Evolutionary conservation across 2,888 invertebrate genomes (phyloP).

Genomic region (Tetropium fuscum): DNA sequence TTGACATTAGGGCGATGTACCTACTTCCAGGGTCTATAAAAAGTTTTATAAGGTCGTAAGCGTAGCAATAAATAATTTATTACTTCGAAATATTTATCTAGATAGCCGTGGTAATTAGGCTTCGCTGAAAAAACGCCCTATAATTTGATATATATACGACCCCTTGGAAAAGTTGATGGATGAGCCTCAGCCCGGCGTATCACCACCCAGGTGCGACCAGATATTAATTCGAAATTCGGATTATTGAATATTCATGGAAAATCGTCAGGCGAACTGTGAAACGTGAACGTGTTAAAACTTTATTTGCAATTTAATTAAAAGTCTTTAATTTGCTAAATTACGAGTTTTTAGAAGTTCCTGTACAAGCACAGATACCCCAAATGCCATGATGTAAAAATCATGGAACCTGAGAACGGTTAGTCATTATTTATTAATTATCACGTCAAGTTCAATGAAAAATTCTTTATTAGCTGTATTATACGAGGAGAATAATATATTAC

Average conservation of each 20-base stretch:
- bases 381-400: too few species aligned
- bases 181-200: too few species aligned
- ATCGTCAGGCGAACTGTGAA: conserved; percentile 7
- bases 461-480: too few species aligned
- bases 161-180: too few species aligned
- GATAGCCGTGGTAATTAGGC: conserved; percentile 2
- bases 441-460: too few species aligned
- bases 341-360: conserved; percentile 1
- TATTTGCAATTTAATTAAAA: conserved; percentile 20
- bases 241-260: conserved; percentile 32
- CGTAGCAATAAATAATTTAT: conserved; percentile 11
- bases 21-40: conserved; percentile 5
- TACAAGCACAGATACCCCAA: background rate
- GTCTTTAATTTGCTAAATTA: conserved; percentile 8
- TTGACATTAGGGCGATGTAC: conserved; percentile 15
- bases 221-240: conserved; percentile 22
- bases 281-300: conserved; percentile 17
- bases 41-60: conserved; percentile 12
- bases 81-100: conserved; percentile 5
- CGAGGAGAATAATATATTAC: too few species aligned
- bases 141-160: too few species aligned
- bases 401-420: too few species aligned
- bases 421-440: too few species aligned
- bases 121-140: background rate
- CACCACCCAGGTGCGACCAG: conserved; percentile 14